These are phyloP conservation scores for Rhodeus uyekii DNA, from an alignment of 2,797 vertebrate genomes.

Conservation along the genomic window DNA sequence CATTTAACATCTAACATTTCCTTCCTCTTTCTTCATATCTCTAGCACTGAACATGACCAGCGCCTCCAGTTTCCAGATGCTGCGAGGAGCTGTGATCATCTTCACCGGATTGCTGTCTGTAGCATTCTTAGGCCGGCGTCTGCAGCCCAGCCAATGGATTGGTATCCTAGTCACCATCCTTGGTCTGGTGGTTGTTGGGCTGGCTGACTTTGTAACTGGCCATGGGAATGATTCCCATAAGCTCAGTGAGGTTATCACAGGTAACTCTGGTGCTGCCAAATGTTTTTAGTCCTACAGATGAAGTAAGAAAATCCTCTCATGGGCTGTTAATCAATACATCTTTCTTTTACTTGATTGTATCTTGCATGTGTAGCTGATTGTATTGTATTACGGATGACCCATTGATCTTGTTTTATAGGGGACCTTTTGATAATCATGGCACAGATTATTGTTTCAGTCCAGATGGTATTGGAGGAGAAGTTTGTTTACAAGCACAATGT, in stretches of 20 bases:
- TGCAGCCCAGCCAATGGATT: conserved; percentile 84
- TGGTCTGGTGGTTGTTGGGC: conserved; percentile 88
- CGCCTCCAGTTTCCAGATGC: conserved; percentile 97
- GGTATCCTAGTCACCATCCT: conserved; percentile 87
- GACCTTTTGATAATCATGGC: conserved; percentile 94
- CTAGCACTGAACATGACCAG: conserved; percentile 94
- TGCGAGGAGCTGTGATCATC: conserved; percentile 90
- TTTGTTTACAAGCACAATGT: conserved; percentile 91
- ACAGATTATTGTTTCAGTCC: conserved; percentile 88
- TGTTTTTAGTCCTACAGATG: background rate
- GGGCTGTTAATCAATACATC: background rate
- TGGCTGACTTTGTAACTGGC: conserved; percentile 82
- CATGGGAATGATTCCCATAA: conserved; percentile 67
- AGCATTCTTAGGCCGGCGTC: conserved; percentile 85
- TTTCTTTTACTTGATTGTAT: background rate
- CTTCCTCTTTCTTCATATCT: background rate
- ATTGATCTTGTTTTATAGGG: conserved; percentile 69
- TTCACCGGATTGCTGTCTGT: conserved; percentile 93
- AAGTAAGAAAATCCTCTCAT: background rate
- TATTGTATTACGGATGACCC: background rate
- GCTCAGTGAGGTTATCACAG: conserved; percentile 88
- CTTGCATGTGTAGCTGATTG: background rate
- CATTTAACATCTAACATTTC: too few relatives aligned
- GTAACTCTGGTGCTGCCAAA: conserved; percentile 62
- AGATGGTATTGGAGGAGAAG: conserved; percentile 96